Evolutionary conservation across 2,888 invertebrate species (phyloP).

Genomic region (Abrostola tripartita): DNA sequence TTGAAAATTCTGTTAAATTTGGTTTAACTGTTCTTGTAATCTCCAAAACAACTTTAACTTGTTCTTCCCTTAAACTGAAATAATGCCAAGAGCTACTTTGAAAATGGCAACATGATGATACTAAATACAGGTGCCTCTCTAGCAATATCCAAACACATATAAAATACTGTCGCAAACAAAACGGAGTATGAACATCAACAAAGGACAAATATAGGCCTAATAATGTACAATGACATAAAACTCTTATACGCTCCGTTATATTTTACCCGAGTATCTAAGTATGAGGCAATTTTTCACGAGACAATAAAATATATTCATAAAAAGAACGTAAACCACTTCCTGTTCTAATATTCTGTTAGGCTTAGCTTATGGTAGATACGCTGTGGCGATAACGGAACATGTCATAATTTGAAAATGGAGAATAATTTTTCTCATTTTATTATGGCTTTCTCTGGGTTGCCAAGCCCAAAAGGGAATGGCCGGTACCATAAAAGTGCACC

Average conservation of each 20-base stretch:
- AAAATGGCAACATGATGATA: too few relatives aligned
- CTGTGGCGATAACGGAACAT: too few relatives aligned
- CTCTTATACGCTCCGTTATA: constrained; percentile 21
- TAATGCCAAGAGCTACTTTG: too few relatives aligned
- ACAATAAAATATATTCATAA: constrained; percentile 48
- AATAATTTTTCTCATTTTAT: too few relatives aligned
- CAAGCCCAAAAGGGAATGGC: too few relatives aligned
- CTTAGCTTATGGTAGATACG: constrained; percentile 3
- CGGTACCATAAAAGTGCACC: too few relatives aligned
- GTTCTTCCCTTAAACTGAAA: too few relatives aligned
- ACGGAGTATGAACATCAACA: background rate
- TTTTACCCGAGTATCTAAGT: constrained; percentile 31
- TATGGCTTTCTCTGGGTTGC: too few relatives aligned
- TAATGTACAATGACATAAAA: constrained; percentile 22
- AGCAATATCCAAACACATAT: constrained; percentile 1
- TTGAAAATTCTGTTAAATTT: too few relatives aligned
- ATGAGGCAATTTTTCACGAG: constrained; percentile 41
- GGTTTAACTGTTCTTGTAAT: too few relatives aligned
- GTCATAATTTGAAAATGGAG: too few relatives aligned
- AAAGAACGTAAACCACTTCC: constrained; percentile 47
- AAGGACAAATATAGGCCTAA: constrained; percentile 25
- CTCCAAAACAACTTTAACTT: too few relatives aligned
- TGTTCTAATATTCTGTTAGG: constrained; percentile 44
- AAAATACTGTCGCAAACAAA: background rate
- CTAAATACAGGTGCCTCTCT: background rate